Conservation (phyloP, 2,797 vertebrate genomes). For the Chrysolophus pictus region DNA sequence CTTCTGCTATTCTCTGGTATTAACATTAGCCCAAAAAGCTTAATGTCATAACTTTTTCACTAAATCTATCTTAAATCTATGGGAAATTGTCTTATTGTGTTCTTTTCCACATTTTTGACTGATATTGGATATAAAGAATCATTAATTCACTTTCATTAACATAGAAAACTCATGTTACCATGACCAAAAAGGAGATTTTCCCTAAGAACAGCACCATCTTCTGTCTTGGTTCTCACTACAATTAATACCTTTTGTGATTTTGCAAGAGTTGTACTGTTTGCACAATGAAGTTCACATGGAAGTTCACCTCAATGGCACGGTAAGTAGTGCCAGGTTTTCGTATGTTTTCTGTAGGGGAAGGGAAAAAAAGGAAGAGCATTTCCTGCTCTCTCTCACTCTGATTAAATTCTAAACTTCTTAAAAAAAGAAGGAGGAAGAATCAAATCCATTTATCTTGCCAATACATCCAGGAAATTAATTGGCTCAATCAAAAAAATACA, state of each 20-base stretch:
- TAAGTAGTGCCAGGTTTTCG: not conserved
- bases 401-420: not conserved
- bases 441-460: not conserved
- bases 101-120: not conserved
- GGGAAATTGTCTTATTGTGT: not conserved
- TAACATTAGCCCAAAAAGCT: not conserved
- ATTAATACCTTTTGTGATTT: not conserved
- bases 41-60: not conserved
- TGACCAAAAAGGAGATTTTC: not conserved
- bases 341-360: not conserved
- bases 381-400: not conserved
- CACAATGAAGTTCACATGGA: not conserved
- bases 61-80: not conserved
- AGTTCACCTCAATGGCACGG: not conserved
- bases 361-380: not conserved
- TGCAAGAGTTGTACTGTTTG: not conserved
- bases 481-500: not conserved
- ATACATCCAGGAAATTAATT: not conserved
- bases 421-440: not conserved
- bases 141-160: not conserved
- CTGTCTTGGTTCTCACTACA: not conserved
- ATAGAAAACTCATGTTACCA: not conserved
- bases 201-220: not conserved
- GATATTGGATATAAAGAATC: not conserved
- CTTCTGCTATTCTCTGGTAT: not conserved